Percentiles rank a stretch among this genome's conserved stretches.
Conservation (phyloP, 2,797 vertebrate genomes). For the Sparidentex hasta region DNA sequence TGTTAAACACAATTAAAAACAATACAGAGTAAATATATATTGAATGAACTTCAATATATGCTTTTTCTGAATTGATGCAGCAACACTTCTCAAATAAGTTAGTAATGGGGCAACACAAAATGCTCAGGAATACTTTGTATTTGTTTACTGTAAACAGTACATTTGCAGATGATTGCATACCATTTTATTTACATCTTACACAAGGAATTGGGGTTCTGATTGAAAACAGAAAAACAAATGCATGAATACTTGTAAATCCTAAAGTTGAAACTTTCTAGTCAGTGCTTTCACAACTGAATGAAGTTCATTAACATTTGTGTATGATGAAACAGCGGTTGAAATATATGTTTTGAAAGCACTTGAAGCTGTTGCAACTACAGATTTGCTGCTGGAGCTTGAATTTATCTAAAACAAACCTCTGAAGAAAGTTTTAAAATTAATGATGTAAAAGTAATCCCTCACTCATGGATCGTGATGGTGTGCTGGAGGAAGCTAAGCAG, state of each 20-base stretch:
- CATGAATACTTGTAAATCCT: neutral
- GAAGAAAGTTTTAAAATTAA: conserved; percentile 8
- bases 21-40: too few relatives aligned
- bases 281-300: conserved; percentile 3
- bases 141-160: too few relatives aligned
- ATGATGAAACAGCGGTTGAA: conserved; percentile 21
- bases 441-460: conserved; percentile 5
- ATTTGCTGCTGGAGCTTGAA: conserved; percentile 19
- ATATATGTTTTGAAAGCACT: conserved; percentile 25
- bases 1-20: too few relatives aligned
- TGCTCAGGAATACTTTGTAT: too few relatives aligned
- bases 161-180: too few relatives aligned
- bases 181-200: too few relatives aligned
- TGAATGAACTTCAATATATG: too few relatives aligned
- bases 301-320: conserved; percentile 14
- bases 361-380: conserved; percentile 1
- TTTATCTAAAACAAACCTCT: conserved; percentile 17
- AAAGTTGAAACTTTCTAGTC: neutral
- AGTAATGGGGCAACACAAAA: too few relatives aligned
- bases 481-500: conserved; percentile 12
- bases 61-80: too few relatives aligned
- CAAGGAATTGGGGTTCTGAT: neutral
- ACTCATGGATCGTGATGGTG: conserved; percentile 5
- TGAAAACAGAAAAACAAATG: neutral
- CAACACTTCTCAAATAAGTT: too few relatives aligned